Base-by-base conservation (phyloP, 2,797 vertebrate species). In the Tiaroga cobitis region DNA sequence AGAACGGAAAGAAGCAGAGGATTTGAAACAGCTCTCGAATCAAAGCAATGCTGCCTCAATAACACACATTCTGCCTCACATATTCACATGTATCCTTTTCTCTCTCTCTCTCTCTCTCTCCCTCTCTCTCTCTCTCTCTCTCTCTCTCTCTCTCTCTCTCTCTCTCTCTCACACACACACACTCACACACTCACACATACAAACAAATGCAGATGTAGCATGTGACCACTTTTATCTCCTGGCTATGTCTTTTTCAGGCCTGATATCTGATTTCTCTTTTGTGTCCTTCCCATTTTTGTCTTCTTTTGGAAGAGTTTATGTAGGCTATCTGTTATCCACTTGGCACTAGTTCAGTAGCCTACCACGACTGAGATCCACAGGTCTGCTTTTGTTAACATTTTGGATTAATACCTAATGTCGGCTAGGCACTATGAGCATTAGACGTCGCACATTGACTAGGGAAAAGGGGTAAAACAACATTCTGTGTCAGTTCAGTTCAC, bases 1-100 rank as follows among this genome's bases (percentile, higher is more conserved):
- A 72, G 70, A 73, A 49, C 26, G 49, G 29, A 65, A 32, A 67
- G 80, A 51, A 85, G 41, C 37, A 72, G 78, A 74, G 80, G 77
- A 89, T 88, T 87, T 88, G 87, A 89, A 85, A 81, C 81, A 65
- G 84, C 46, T 85, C 46, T 76, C 29, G 39, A 88, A 84, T 83
- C 87, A 84, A 90, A 89, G 85, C 46, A 87, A 41, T 68, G 61
- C 56, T 83, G 32, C 76, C 80, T 72, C 72, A 51, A 54, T 34
- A 21, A 65, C 61, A 79, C 56, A 24, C 43, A 46, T 6, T 61
- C 21, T 78, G 54, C 21, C 34, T 39, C 78, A 21, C 26, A 63
- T 43, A 26, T 43, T 54, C 65, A 39, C 41, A 80, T 9, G 26
- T 19, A 51, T 32, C 26, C 29, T 6, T 49, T 15, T 32, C 43